Percentiles rank a stretch among this genome's conserved stretches.
phyloP scores from a whole-genome alignment of 2,888 invertebrate genomes.

The Tanypteryx hageni region DNA sequence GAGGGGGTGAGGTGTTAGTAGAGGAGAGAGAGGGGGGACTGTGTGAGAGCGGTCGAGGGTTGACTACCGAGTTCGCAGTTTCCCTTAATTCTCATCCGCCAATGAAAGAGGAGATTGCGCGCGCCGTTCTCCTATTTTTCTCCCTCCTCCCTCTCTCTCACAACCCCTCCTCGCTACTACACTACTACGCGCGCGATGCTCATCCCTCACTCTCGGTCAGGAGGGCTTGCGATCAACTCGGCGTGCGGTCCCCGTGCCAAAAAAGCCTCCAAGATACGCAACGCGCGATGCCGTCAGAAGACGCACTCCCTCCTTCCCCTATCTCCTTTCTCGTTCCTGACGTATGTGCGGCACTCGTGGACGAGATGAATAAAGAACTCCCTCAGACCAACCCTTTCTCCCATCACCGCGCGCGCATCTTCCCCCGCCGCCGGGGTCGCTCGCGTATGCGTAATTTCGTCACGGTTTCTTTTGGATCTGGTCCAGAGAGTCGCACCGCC shows the following conservation, averaged over 20 bases:
- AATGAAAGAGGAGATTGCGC: slow-evolving; percentile 37
- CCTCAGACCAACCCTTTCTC: not conserved
- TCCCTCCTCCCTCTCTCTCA: not conserved
- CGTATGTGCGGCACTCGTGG: not conserved
- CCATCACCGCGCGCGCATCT: not conserved
- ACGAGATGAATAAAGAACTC: not conserved
- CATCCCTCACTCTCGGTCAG: too few relatives aligned
- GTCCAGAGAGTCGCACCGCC: not conserved
- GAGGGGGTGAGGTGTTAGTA: not conserved
- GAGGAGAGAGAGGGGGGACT: not conserved
- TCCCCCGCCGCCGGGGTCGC: not conserved
- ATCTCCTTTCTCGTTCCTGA: not conserved
- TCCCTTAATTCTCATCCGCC: slow-evolving; percentile 37
- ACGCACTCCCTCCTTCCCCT: not conserved
- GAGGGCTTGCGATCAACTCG: too few relatives aligned
- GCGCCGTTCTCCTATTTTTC: slow-evolving; percentile 21
- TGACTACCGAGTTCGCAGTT: not conserved
- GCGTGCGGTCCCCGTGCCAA: not conserved
- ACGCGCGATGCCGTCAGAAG: not conserved
- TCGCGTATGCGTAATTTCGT: not conserved
- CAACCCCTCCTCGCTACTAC: not conserved
- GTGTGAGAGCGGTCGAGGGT: too few relatives aligned
- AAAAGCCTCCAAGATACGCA: not conserved
- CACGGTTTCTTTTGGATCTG: not conserved
- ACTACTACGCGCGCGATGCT: too few relatives aligned